Percentiles rank a stretch among this genome's conserved stretches.
Evolutionary conservation across 2,113 vertebrate species (phyloP).

Genomic region (Hucho hucho): DNA sequence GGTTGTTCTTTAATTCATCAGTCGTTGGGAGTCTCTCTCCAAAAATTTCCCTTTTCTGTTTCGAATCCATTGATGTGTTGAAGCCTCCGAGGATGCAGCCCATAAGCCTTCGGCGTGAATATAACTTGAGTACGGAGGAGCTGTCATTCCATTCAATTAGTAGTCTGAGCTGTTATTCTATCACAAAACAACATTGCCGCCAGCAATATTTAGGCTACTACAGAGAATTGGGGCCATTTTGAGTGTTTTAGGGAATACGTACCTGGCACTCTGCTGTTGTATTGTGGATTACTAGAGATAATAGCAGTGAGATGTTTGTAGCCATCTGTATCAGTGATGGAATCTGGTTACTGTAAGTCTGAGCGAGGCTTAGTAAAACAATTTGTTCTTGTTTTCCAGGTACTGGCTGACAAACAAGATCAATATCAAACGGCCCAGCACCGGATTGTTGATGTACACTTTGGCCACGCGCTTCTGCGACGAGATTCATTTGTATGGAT

Average conservation of each 20-base stretch:
- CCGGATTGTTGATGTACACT: conserved; percentile 88
- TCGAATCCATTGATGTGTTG: neutral
- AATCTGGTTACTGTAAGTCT: conserved; percentile 4
- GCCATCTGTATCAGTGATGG: neutral
- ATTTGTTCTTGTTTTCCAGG: conserved; percentile 63
- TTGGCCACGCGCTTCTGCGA: conserved; percentile 87
- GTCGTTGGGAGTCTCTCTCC: neutral
- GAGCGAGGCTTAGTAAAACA: neutral
- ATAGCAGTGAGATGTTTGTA: neutral
- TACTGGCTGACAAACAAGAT: conserved; percentile 90
- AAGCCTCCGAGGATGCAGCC: neutral
- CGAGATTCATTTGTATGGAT: conserved; percentile 88
- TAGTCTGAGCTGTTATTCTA: neutral
- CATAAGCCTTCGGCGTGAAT: neutral
- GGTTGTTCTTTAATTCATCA: conserved; percentile 8
- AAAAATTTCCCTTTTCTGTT: neutral
- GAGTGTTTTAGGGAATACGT: neutral
- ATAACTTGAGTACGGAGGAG: neutral
- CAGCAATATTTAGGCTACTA: neutral
- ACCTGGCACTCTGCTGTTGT: neutral
- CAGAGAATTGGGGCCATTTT: neutral
- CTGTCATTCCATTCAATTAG: neutral
- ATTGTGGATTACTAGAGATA: neutral
- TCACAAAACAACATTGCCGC: neutral
- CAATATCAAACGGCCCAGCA: conserved; percentile 87